Percentiles rank a stretch among this genome's conserved stretches.
phyloP scores from a whole-genome alignment of 2,888 invertebrate species.

The Trilocha varians region DNA sequence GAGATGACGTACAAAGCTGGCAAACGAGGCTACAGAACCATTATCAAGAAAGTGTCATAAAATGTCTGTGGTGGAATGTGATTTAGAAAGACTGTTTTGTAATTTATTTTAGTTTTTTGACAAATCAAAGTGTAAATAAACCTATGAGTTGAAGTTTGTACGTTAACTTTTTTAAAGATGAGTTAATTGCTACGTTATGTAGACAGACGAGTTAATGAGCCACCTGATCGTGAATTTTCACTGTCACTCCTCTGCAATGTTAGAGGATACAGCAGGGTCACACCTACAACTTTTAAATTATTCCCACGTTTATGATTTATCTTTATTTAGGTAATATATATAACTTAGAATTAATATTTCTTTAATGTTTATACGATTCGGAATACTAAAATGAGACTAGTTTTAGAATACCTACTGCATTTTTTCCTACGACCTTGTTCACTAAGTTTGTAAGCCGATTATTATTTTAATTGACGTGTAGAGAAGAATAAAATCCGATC shows the following conservation, averaged over 20 bases:
- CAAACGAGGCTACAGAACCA: constrained; percentile 60
- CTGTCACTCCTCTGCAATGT: too few species aligned
- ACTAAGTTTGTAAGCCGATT: neutral
- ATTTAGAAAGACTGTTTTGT: constrained; percentile 30
- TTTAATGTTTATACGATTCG: neutral
- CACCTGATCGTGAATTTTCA: too few species aligned
- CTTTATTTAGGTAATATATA: neutral
- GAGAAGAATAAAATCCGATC: neutral
- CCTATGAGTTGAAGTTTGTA: too few species aligned
- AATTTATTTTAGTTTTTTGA: constrained; percentile 8
- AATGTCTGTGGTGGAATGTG: constrained; percentile 8
- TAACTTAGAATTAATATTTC: neutral
- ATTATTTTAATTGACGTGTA: neutral
- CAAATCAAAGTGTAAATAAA: too few species aligned
- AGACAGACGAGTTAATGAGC: too few species aligned
- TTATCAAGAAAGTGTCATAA: constrained; percentile 53
- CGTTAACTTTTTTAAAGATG: too few species aligned
- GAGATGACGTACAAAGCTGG: constrained; percentile 69
- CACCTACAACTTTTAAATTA: too few species aligned
- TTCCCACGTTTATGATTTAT: too few species aligned
- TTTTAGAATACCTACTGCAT: constrained; percentile 1
- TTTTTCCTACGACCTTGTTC: neutral
- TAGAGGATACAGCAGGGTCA: too few species aligned
- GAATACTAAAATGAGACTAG: neutral
- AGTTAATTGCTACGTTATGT: too few species aligned